Conservation (phyloP, 2,113 vertebrate genomes). For the Melozone crissalis region DNA sequence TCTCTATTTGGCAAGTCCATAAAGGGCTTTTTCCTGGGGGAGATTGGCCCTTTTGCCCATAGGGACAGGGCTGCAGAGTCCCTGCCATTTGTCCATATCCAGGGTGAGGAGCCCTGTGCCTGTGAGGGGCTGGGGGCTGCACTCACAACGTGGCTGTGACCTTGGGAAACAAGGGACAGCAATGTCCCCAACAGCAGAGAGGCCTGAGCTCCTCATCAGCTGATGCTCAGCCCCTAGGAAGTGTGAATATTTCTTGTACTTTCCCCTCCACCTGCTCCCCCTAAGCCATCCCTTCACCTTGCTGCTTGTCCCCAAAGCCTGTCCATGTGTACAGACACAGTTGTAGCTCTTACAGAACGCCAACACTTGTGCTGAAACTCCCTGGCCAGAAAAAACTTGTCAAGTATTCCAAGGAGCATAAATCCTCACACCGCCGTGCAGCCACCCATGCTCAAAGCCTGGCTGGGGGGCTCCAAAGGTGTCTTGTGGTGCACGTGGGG, state of each 20-base stretch:
- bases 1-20: background rate
- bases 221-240: background rate
- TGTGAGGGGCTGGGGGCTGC: background rate
- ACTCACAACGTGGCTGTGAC: rapidly evolving
- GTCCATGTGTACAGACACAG: rapidly evolving
- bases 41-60: background rate
- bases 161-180: background rate
- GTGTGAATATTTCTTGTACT: background rate
- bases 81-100: rapidly evolving
- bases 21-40: background rate
- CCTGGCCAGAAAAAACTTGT: background rate
- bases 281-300: background rate
- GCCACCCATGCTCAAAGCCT: background rate
- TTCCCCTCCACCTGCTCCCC: background rate
- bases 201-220: background rate
- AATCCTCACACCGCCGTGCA: background rate
- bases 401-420: background rate
- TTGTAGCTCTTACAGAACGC: background rate
- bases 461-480: background rate
- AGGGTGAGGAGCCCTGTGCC: rapidly evolving
- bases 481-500: rapidly evolving
- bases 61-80: background rate
- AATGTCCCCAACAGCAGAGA: background rate
- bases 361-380: background rate
- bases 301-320: background rate